A percentile compares a stretch with the other conserved stretches of the same genome.
Conservation (phyloP, 2,113 vertebrate genomes). For the Laterallus jamaicensis region DNA sequence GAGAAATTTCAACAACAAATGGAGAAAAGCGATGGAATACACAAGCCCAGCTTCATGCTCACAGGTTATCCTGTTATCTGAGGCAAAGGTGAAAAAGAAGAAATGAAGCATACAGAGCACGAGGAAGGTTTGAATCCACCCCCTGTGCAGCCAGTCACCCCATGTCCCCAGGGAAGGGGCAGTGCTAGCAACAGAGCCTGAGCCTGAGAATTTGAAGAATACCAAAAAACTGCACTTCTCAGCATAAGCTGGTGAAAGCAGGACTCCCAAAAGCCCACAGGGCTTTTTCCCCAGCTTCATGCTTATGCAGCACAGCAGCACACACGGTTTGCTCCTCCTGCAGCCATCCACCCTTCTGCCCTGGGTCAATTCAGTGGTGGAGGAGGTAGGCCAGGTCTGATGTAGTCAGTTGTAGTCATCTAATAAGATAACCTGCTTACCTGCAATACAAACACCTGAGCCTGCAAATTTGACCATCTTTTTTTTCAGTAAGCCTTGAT, state of each 20-base stretch:
- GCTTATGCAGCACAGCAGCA: not conserved
- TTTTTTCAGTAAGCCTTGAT: not conserved
- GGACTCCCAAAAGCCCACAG: not conserved
- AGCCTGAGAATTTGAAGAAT: not conserved
- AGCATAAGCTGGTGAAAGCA: not conserved
- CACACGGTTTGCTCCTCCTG: not conserved
- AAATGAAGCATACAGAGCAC: not conserved
- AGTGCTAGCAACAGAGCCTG: not conserved
- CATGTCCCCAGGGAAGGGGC: fast-evolving
- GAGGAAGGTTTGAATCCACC: not conserved
- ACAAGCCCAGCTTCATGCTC: not conserved
- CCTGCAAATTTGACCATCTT: not conserved
- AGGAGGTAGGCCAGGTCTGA: not conserved
- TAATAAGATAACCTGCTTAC: not conserved
- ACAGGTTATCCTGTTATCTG: not conserved
- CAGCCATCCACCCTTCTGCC: not conserved
- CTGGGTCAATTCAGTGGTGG: not conserved
- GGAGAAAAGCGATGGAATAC: not conserved
- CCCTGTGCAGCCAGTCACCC: not conserved
- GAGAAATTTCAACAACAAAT: not conserved
- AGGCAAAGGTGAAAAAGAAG: not conserved
- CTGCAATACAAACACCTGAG: not conserved
- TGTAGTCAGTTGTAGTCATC: not conserved
- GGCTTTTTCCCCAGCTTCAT: not conserved
- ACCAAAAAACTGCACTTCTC: not conserved